A percentile compares a stretch with the other conserved stretches of the same genome.
Evolutionary conservation across 2,888 invertebrate species (phyloP).

Genomic region (Oxystoma pomonae): DNA sequence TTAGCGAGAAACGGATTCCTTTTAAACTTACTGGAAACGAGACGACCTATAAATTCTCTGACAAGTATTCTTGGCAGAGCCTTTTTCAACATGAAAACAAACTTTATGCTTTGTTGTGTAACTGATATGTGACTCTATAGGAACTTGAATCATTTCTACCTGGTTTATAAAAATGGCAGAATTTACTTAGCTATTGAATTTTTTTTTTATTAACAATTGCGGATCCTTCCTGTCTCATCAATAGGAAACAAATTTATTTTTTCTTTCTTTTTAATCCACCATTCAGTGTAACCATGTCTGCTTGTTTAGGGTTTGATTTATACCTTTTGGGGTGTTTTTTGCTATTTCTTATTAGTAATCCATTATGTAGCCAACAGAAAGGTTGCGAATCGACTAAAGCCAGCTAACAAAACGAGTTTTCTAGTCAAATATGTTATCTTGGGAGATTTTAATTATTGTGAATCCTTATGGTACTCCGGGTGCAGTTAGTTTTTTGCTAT

Average conservation of each 20-base stretch:
- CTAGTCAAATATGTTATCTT: no score
- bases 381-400: no score
- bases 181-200: neutral
- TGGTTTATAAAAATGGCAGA: neutral
- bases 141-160: neutral
- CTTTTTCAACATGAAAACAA: neutral
- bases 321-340: neutral
- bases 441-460: no score
- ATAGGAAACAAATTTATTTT: slow-evolving; percentile 21
- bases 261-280: slow-evolving; percentile 5
- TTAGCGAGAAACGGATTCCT: neutral
- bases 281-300: neutral
- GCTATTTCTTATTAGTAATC: neutral
- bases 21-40: neutral
- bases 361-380: neutral
- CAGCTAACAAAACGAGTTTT: no score
- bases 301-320: neutral
- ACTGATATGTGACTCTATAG: neutral
- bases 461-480: no score
- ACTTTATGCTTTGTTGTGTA: neutral
- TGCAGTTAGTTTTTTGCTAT: no score
- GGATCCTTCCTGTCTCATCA: slow-evolving; percentile 12
- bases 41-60: neutral
- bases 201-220: neutral
- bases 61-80: neutral